phyloP scores from a whole-genome alignment of 2,888 invertebrate species.

The Heliconius hortense region DNA sequence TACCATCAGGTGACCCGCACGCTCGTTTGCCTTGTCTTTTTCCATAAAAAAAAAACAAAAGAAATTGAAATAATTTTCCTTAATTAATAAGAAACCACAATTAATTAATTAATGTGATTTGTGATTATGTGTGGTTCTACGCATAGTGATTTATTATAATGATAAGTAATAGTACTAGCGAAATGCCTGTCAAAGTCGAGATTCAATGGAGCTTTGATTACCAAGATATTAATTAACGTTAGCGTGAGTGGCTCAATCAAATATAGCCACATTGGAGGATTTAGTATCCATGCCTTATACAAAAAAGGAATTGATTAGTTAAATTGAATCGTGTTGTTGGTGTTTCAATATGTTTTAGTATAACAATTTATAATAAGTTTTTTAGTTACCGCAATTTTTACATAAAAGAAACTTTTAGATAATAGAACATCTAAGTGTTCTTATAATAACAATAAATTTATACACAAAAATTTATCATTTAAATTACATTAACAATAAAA shows the following conservation, averaged over 20 bases:
- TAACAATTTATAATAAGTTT: not conserved
- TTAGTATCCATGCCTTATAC: not conserved
- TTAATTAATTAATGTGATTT: not conserved
- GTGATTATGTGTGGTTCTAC: not conserved
- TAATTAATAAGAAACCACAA: not conserved
- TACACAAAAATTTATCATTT: not conserved
- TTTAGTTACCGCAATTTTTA: not conserved
- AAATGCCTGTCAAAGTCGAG: conserved; percentile 14
- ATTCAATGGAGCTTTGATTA: conserved; percentile 29
- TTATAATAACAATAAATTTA: too few species aligned
- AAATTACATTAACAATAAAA: not conserved
- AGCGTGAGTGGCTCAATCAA: conserved; percentile 3
- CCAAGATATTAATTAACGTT: conserved; percentile 23
- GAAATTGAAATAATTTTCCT: not conserved
- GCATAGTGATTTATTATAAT: not conserved
- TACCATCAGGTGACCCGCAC: too few species aligned
- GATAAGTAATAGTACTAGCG: not conserved
- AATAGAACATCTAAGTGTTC: not conserved
- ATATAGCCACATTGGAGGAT: conserved; percentile 18
- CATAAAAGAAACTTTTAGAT: not conserved
- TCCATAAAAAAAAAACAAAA: too few species aligned
- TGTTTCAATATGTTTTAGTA: not conserved
- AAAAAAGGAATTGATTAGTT: not conserved
- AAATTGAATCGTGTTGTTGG: not conserved
- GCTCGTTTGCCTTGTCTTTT: too few species aligned